A percentile compares a stretch with the other conserved stretches of the same genome.
Conservation (phyloP, 2,797 vertebrate species). For the Clamator glandarius region DNA sequence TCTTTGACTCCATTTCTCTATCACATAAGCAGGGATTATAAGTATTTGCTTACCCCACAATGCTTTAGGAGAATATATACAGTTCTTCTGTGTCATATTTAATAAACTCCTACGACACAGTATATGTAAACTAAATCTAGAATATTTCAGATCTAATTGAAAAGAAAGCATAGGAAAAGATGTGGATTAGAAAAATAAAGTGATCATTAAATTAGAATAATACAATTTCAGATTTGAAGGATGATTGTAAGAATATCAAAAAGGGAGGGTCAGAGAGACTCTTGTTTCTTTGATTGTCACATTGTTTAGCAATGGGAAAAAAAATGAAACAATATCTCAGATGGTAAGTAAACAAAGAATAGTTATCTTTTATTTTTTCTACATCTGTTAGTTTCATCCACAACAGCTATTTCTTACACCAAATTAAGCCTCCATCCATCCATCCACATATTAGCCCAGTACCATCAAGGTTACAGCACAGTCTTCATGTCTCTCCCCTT, state of each 20-base stretch:
- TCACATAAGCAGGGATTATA: conserved; percentile 8
- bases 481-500: background rate
- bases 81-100: background rate
- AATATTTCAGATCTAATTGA: background rate
- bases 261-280: background rate
- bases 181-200: background rate
- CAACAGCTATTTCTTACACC: background rate
- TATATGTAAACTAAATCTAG: background rate
- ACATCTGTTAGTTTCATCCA: background rate
- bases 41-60: background rate
- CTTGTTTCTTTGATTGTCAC: background rate
- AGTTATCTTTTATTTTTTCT: background rate
- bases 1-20: background rate
- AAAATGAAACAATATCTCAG: background rate
- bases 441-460: background rate
- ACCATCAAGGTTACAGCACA: rapidly evolving
- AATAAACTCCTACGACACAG: background rate
- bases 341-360: background rate
- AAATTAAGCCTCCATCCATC: background rate
- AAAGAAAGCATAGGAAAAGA: background rate
- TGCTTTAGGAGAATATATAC: background rate
- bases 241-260: background rate
- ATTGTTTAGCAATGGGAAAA: background rate
- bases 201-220: background rate
- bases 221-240: background rate